Base-by-base conservation (phyloP, 2,888 invertebrate genomes). In the Lepidonotus clava region DNA sequence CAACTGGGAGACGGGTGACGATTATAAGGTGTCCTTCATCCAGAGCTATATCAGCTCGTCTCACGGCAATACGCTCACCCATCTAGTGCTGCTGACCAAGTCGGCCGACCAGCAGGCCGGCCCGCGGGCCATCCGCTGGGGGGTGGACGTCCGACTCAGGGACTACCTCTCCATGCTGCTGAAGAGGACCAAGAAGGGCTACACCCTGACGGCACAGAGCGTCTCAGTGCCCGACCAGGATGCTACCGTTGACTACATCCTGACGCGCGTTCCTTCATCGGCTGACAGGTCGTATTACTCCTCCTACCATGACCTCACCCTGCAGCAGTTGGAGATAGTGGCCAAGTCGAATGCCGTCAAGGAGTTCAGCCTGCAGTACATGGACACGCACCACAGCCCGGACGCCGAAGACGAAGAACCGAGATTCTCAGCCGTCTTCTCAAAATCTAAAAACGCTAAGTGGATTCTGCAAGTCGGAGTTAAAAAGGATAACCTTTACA, bases 371-470 rank as follows among this genome's bases (percentile, higher is more conserved):
- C 87, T 93, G 51, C 89, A 90, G 28, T 92, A 92, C 86, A 89
- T 93, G 11, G 80, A 80, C 32, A 80, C 80, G 5, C 80, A 80
- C 41, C 92, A 92, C 85, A 90, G 91, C 0, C 90, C 91, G 28
- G 88, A 89, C 71, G 89, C 90, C 56, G 89, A 91, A n/a, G 91
- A 90, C 18, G 21, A 77, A 2, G 91, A 89, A 85, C 90, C 91
- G 5, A 88, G 89, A 80, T 92, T 93, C 87, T 92, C 92, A n/a
- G 92, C 92, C 8, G 89, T 93, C 0, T 93, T 92, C 89, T 90
- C 90, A 66, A 90, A 91, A 86, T 90, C 90, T 18, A 88, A 88
- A 41, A 89, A 88, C 5, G 87, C 88, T 51, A 38, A 80, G 21
- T 92, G 92, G 90, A 85, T 91, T 6, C 90, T 92, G 83, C 90